Evolutionary conservation across 2,113 vertebrate species (phyloP).

Genomic region (Poeciliopsis prolifica): DNA sequence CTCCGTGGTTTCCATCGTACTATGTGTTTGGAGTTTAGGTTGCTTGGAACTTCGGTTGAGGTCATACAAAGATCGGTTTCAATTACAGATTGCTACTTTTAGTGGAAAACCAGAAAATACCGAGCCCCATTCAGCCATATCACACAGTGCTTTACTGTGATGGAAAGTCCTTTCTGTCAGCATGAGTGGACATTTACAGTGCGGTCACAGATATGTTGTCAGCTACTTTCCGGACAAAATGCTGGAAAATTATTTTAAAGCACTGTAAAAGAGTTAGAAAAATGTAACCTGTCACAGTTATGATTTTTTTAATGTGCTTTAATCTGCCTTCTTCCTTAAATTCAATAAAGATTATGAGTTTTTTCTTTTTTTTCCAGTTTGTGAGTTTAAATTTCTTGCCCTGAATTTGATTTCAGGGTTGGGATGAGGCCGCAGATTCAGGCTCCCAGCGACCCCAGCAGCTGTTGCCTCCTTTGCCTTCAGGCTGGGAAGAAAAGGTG

Average conservation of each 20-base stretch:
- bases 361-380: not conserved
- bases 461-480: conserved; percentile 87
- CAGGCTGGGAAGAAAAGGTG: conserved; percentile 97
- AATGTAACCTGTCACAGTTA: conserved; percentile 4
- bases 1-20: not conserved
- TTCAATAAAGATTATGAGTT: not conserved
- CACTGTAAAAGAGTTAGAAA: conserved; percentile 7
- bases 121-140: no score
- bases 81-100: not conserved
- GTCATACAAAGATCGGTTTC: not conserved
- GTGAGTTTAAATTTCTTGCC: not conserved
- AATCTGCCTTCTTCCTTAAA: not conserved
- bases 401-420: conserved; percentile 78
- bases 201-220: not conserved
- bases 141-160: not conserved
- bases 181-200: not conserved
- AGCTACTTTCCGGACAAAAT: conserved; percentile 19
- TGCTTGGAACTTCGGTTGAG: not conserved
- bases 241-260: conserved; percentile 8
- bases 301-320: conserved; percentile 18
- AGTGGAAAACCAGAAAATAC: not conserved
- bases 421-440: conserved; percentile 90
- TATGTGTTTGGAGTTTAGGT: not conserved
- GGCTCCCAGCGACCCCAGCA: conserved; percentile 90
- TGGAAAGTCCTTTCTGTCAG: not conserved